Evolutionary conservation across 2,113 vertebrate species (phyloP).

Genomic region (Scatophagus argus): DNA sequence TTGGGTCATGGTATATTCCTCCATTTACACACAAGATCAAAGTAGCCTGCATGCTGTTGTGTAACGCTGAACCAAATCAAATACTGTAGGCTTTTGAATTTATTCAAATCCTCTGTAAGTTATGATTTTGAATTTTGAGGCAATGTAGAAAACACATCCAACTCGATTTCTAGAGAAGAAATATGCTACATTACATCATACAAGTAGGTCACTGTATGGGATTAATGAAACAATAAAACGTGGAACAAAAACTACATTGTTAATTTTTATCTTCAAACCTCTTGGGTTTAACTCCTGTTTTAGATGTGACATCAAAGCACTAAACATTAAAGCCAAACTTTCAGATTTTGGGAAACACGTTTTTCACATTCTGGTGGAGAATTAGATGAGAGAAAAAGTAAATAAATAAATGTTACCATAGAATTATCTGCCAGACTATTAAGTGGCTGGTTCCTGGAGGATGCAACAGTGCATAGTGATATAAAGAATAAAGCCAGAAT

Average conservation of each 20-base stretch:
- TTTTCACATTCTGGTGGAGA: not conserved
- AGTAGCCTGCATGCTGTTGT: slow-evolving; percentile 6
- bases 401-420: not conserved
- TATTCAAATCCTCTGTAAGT: slow-evolving; percentile 11
- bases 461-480: too few relatives aligned
- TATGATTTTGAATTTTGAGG: not conserved
- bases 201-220: not conserved
- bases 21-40: slow-evolving; percentile 31
- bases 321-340: not conserved
- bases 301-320: not conserved
- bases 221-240: not conserved
- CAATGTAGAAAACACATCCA: not conserved
- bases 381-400: not conserved
- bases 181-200: not conserved
- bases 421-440: not conserved
- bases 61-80: slow-evolving; percentile 1
- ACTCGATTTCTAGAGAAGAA: not conserved
- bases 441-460: not conserved
- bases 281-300: not conserved
- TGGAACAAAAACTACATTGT: not conserved
- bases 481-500: too few relatives aligned
- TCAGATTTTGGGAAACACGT: not conserved
- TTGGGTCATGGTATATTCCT: slow-evolving; percentile 24
- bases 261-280: not conserved
- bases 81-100: slow-evolving; percentile 10